Evolutionary conservation across 2,113 vertebrate species (phyloP).

Genomic region (Glareola pratincola): DNA sequence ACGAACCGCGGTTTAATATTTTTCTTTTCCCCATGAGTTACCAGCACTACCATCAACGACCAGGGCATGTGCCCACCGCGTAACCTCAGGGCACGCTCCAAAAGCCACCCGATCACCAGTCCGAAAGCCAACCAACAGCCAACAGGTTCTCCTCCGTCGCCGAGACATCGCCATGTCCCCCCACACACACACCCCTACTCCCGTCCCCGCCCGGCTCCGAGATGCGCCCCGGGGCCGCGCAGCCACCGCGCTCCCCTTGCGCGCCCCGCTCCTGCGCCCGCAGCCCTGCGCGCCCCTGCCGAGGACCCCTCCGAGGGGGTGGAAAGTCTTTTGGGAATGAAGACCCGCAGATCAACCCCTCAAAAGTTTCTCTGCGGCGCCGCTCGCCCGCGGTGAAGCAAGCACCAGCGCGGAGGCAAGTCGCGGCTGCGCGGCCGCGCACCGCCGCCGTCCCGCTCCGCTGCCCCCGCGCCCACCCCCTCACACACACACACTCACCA

Average conservation of each 20-base stretch:
- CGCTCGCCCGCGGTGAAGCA: background rate
- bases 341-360: too few relatives aligned
- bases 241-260: background rate
- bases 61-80: background rate
- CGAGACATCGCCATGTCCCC: background rate
- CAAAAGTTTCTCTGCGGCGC: too few relatives aligned
- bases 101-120: background rate
- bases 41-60: background rate
- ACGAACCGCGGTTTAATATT: background rate
- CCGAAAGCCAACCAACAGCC: background rate
- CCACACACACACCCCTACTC: too few relatives aligned
- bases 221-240: background rate
- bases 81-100: background rate
- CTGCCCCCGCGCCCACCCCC: background rate
- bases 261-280: background rate
- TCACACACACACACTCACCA: conserved; percentile 66
- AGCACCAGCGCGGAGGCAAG: background rate
- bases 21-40: accelerated
- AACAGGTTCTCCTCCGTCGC: background rate
- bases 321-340: accelerated
- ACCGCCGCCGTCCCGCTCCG: background rate
- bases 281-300: background rate
- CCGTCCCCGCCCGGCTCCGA: too few relatives aligned
- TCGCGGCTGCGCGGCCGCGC: background rate
- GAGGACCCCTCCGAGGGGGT: too few relatives aligned